Evolutionary conservation across 2,113 vertebrate species (phyloP), one percentile per base, ranked within the genome.

Genomic region (Tamias sibiricus): DNA sequence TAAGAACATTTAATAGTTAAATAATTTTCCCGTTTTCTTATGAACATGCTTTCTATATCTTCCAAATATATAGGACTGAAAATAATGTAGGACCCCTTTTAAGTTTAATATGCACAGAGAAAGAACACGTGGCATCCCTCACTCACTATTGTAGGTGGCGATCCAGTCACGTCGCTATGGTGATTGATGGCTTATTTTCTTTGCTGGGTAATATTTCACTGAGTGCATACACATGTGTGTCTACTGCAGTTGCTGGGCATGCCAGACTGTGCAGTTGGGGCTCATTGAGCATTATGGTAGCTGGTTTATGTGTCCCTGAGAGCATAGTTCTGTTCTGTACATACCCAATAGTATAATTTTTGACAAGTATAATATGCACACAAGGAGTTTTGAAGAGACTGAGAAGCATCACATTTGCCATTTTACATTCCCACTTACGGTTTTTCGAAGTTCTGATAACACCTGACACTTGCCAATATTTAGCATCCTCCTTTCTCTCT

Each of bases 161-260:
- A 80, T 19, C 40, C 30, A 16, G 20, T 16, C 17, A 20, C 35
- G 8, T 11, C 35, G 44, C 4, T 62, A 9, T 1, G 0, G 37
- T 49, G 20, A 54, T 19, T 42, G 30, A 2, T 19, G 3, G n/a
- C n/a, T 30, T 26, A 19, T 37, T 66, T 68, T 47, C 37, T 80
- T 37, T 66, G 10, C 32, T 9, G 37, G 66, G 20, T 22, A 62
- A 28, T 24, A 8, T 68, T 87, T 80, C 35, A n/a, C 19, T 72
- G n/a, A 26, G 22, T 30, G 16, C 13, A 22, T n/a, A 22, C 4
- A 0, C 42, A 0, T 30, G 30, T 28, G 0, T 10, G 30, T n/a
- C 8, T 75, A 2, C 52, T 49, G 7, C 66, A 32, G 2, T 24
- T 44, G 1, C 0, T 26, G 94, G 6, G 35, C 12, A 8, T 88